Conservation (phyloP, 2,113 vertebrate genomes). For the Strix aluco region DNA sequence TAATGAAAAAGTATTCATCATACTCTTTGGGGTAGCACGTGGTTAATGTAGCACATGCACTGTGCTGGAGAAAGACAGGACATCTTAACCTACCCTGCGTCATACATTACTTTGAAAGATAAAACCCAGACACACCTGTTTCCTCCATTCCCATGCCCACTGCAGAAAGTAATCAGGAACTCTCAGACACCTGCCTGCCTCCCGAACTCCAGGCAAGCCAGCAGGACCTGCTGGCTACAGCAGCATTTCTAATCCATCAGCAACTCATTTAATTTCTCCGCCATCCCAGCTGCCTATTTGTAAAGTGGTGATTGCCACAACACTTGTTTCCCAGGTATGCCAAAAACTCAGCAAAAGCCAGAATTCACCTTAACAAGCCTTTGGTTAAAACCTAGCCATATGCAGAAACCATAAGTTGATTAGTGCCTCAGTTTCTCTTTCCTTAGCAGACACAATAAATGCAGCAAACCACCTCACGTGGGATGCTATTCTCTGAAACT, state of each 20-base stretch:
- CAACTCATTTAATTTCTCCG: not conserved
- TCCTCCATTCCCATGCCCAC: not conserved
- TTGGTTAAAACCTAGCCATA: not conserved
- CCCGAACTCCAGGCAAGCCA: not conserved
- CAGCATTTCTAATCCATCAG: not conserved
- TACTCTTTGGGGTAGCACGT: not conserved
- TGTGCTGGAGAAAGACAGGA: not conserved
- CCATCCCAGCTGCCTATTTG: not conserved
- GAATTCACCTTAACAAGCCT: not conserved
- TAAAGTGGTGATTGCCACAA: not conserved
- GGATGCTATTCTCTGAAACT: not conserved
- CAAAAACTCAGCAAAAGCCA: not conserved
- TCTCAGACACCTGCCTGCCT: not conserved
- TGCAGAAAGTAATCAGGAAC: not conserved
- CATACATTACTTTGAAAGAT: not conserved
- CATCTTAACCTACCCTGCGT: not conserved
- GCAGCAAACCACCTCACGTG: not conserved
- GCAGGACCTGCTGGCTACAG: not conserved
- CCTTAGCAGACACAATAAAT: not conserved
- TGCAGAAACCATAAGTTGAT: fast-evolving
- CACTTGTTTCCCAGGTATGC: not conserved
- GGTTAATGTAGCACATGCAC: not conserved
- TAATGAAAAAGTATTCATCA: not conserved
- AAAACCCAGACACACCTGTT: not conserved
- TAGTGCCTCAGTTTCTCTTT: not conserved